Percentiles rank a stretch among this genome's conserved stretches.
Evolutionary conservation across 1,140 invertebrate genomes (phyloP).

Genomic region (Prorops nasuta): DNA sequence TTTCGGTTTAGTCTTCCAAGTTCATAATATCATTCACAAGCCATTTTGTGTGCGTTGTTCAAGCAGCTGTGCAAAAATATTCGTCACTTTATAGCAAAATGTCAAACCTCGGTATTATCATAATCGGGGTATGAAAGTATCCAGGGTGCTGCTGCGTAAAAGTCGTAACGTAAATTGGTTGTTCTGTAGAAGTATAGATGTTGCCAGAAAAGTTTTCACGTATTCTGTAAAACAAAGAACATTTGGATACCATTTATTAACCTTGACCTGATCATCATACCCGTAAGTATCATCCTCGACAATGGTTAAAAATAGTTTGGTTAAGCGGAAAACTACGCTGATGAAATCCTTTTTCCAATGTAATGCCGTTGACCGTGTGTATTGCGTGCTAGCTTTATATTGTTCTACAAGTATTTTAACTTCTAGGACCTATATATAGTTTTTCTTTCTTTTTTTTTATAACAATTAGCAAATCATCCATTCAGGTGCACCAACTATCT

Average conservation of each 20-base stretch:
- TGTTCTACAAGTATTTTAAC: not conserved
- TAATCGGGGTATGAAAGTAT: conserved; percentile 12
- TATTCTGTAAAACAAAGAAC: conserved; percentile 41
- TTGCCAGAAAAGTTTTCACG: conserved; percentile 9
- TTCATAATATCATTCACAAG: conserved; percentile 22
- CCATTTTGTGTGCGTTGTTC: conserved; percentile 53
- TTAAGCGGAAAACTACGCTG: conserved; percentile 12
- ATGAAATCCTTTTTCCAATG: conserved; percentile 12
- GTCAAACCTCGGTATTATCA: conserved; percentile 37
- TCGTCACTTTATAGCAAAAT: conserved; percentile 38
- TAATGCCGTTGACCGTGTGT: conserved; percentile 18
- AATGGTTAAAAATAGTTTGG: conserved; percentile 44
- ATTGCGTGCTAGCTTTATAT: conserved; percentile 10
- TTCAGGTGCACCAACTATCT: conserved; percentile 16
- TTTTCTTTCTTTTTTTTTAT: not conserved
- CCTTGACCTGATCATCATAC: conserved; percentile 45
- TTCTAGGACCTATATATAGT: not conserved
- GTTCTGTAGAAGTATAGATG: not conserved
- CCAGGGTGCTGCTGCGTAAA: not conserved
- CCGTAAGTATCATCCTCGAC: conserved; percentile 32
- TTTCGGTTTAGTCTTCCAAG: not conserved
- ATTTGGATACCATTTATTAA: conserved; percentile 45
- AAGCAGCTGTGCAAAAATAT: conserved; percentile 49
- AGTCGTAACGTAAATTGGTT: conserved; percentile 1
- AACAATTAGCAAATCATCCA: not conserved